These are phyloP conservation scores for Acanthosepion pharaonis DNA, from an alignment of 2,888 invertebrate genomes.

Conservation along the genomic window DNA sequence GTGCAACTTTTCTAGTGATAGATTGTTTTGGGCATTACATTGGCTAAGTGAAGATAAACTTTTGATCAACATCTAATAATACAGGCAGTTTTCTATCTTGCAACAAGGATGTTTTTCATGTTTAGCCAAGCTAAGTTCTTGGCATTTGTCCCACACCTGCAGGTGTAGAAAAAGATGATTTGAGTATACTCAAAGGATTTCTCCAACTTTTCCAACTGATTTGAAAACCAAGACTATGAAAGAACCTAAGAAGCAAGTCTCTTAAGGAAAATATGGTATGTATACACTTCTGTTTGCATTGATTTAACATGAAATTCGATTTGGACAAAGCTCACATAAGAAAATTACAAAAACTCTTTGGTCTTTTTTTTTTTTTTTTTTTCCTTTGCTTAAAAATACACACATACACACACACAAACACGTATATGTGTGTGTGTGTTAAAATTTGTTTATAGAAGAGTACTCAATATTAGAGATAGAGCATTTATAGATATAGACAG, in stretches of 20 bases:
- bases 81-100: neutral
- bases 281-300: conserved; percentile 20
- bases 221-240: conserved; percentile 12
- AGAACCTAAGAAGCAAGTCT: conserved; percentile 3
- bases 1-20: neutral
- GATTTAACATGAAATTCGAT: neutral
- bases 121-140: conserved; percentile 14
- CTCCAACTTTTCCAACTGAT: neutral
- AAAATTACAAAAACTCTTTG: neutral
- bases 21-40: neutral
- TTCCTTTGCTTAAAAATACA: neutral
- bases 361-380: neutral
- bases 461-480: no score
- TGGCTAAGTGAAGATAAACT: neutral
- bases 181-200: neutral
- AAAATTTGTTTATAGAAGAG: no score
- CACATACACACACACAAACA: neutral
- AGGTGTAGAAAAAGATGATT: neutral
- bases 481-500: no score
- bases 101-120: neutral
- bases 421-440: no score
- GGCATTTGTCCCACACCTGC: conserved; percentile 24
- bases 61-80: neutral
- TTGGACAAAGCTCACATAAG: neutral
- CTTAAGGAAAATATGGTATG: neutral